phyloP scores from a whole-genome alignment of 2,113 vertebrate species.

The Ia io region DNA sequence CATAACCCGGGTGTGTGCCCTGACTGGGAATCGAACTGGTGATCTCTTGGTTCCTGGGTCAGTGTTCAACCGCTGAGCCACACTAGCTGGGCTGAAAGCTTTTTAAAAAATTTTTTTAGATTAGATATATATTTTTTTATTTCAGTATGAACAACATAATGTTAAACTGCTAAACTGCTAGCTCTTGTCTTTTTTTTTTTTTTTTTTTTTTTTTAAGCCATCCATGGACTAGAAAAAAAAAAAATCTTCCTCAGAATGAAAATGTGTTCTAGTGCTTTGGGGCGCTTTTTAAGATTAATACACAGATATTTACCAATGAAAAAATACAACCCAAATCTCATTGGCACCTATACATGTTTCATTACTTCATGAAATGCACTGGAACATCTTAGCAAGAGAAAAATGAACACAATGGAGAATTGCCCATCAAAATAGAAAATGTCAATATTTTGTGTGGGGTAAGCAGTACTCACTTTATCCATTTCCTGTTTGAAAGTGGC shows the following conservation, averaged over 20 bases:
- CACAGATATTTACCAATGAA: background rate
- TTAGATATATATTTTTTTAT: background rate
- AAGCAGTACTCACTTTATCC: constrained; percentile 90
- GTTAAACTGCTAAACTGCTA: background rate
- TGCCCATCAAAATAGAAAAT: constrained; percentile 43
- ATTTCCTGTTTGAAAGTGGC: constrained; percentile 95
- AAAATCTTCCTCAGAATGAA: constrained; percentile 21
- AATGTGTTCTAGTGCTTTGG: constrained; percentile 29
- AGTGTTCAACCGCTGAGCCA: too few relatives aligned
- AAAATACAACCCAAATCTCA: constrained; percentile 8
- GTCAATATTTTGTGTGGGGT: constrained; percentile 1
- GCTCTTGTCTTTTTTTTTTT: background rate
- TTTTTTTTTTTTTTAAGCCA: background rate
- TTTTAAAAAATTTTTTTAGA: too few relatives aligned
- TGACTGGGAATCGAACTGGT: too few relatives aligned
- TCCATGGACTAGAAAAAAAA: background rate
- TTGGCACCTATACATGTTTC: constrained; percentile 26
- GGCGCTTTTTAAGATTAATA: background rate
- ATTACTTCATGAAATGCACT: constrained; percentile 49
- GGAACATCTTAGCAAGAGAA: constrained; percentile 17
- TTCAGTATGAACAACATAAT: background rate
- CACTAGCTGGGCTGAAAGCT: too few relatives aligned
- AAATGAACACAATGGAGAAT: constrained; percentile 57
- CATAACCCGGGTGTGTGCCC: too few relatives aligned
- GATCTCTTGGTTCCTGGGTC: too few relatives aligned